A percentile compares a stretch with the other conserved stretches of the same genome.
These are phyloP conservation scores for Halcyon chelicuti DNA, from an alignment of 2,797 vertebrate genomes.

Conservation along the genomic window DNA sequence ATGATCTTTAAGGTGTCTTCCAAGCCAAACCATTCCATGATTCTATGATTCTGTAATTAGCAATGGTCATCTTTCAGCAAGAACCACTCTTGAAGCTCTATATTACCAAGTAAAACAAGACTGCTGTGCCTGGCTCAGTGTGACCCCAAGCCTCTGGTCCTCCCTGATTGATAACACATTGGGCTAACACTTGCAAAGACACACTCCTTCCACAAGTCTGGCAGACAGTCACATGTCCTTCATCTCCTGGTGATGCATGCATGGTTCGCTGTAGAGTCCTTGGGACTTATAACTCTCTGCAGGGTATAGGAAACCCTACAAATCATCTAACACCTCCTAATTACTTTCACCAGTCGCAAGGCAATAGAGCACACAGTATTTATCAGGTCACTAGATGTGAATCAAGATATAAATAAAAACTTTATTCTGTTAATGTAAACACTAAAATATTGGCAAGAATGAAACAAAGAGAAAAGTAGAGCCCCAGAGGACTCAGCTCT, in stretches of 20 bases:
- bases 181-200: background rate
- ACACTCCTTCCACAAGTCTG: background rate
- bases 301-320: background rate
- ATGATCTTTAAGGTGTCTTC: background rate
- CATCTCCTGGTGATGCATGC: background rate
- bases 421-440: background rate
- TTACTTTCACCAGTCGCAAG: background rate
- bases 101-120: background rate
- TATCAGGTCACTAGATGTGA: background rate
- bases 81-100: background rate
- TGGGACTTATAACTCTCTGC: background rate
- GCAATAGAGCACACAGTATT: background rate
- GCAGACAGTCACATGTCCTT: background rate
- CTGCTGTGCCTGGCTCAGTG: fast-evolving
- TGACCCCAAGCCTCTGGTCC: background rate
- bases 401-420: background rate
- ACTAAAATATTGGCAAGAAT: background rate
- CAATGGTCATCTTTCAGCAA: background rate
- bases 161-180: background rate
- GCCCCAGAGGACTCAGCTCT: background rate
- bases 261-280: background rate
- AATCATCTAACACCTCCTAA: background rate
- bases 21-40: background rate
- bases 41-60: background rate
- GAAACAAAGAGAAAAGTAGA: background rate